A percentile compares a stretch with the other conserved stretches of the same genome.
Evolutionary conservation across 2,888 invertebrate genomes (phyloP).

Genomic region (Mesorhabditis sp.): DNA sequence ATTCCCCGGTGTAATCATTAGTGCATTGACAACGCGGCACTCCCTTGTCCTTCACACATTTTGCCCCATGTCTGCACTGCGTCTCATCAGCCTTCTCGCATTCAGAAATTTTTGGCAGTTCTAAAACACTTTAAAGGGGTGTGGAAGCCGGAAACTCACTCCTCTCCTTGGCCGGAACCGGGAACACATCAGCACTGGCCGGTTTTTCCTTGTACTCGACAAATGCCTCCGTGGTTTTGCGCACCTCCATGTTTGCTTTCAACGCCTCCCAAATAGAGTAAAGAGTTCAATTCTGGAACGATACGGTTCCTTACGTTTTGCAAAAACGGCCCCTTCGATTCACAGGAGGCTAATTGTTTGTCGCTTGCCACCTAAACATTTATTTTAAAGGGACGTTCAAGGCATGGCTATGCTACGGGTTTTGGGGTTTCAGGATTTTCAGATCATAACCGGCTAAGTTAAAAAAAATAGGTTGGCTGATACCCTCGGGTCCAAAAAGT

Average conservation of each 20-base stretch:
- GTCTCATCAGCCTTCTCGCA: conserved; percentile 31
- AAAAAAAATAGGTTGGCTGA: too few species aligned
- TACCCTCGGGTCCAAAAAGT: conserved; percentile 27
- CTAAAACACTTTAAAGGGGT: background rate
- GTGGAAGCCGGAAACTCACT: background rate
- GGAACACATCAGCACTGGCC: background rate
- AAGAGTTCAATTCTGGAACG: too few species aligned
- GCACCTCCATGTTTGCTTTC: background rate
- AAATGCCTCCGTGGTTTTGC: background rate
- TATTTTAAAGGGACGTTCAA: too few species aligned
- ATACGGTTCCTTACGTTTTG: too few species aligned
- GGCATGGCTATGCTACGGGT: too few species aligned
- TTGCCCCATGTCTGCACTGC: conserved; percentile 36
- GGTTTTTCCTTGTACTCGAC: background rate
- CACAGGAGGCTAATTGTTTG: too few species aligned
- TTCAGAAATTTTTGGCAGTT: background rate
- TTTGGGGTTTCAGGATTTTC: too few species aligned
- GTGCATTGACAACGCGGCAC: conserved; percentile 31
- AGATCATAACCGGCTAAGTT: too few species aligned
- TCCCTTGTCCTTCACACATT: conserved; percentile 19
- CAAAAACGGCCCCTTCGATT: too few species aligned
- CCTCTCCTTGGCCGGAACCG: background rate
- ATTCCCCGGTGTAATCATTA: conserved; percentile 40
- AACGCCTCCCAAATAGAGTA: background rate
- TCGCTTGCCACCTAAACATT: too few species aligned